Evolutionary conservation across 2,113 vertebrate species (phyloP).

Genomic region (Ictidomys tridecemlineatus): DNA sequence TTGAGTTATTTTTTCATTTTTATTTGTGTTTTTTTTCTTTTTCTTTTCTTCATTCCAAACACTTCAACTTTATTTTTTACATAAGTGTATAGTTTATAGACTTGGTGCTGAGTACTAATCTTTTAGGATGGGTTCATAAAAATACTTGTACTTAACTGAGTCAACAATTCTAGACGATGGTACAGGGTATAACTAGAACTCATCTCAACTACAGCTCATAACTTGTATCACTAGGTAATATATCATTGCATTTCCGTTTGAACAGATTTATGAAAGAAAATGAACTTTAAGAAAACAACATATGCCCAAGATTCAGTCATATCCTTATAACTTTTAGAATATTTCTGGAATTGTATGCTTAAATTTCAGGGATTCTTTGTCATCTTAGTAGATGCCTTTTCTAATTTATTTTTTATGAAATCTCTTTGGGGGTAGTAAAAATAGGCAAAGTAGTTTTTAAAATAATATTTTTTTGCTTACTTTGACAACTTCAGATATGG

Average conservation of each 20-base stretch:
- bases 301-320: conserved; percentile 1
- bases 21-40: conserved; percentile 61
- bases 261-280: conserved; percentile 18
- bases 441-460: conserved; percentile 28
- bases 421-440: conserved; percentile 48
- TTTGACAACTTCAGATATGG: conserved; percentile 26
- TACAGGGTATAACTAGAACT: background rate
- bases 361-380: conserved; percentile 27
- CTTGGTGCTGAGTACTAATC: conserved; percentile 35
- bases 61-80: conserved; percentile 63
- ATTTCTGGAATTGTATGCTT: conserved; percentile 51
- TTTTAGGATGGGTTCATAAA: background rate
- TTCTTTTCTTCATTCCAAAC: conserved; percentile 65
- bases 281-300: conserved; percentile 33
- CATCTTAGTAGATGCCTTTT: conserved; percentile 30
- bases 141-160: conserved; percentile 44
- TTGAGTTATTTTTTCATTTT: conserved; percentile 77
- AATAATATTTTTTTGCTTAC: conserved; percentile 7
- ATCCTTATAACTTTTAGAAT: background rate
- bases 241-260: background rate
- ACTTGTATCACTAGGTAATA: background rate
- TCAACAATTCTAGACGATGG: conserved; percentile 19
- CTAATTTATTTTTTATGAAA: conserved; percentile 28
- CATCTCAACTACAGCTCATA: background rate
- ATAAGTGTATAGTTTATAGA: background rate